A percentile compares a stretch with the other conserved stretches of the same genome.
Evolutionary conservation across 2,113 vertebrate genomes (phyloP).

Genomic region (Trogon melanurus): DNA sequence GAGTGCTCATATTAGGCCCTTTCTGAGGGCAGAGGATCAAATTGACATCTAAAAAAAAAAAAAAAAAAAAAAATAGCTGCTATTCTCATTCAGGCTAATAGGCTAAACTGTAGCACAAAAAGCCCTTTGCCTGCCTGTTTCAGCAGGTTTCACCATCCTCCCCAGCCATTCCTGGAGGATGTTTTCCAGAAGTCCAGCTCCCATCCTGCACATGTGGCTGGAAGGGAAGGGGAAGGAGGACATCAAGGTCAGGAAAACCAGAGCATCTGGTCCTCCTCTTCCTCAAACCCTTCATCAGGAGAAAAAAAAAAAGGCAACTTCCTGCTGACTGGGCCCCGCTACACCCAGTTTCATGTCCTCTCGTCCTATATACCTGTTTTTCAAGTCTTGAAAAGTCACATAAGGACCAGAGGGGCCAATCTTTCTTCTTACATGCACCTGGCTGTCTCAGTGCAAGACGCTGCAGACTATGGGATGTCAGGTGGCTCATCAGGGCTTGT

Average conservation of each 20-base stretch:
- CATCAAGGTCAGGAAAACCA: neutral
- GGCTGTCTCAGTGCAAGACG: neutral
- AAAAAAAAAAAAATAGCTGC: neutral
- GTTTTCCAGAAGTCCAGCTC: neutral
- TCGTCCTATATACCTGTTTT: neutral
- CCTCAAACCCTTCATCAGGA: neutral
- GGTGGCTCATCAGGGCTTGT: neutral
- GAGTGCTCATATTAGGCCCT: neutral
- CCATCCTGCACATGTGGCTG: rapidly evolving
- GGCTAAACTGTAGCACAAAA: neutral
- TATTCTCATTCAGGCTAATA: neutral
- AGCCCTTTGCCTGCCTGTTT: neutral
- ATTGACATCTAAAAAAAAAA: neutral
- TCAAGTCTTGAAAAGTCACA: neutral
- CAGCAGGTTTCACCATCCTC: neutral
- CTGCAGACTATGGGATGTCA: rapidly evolving
- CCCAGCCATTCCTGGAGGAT: neutral
- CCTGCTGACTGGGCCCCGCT: neutral
- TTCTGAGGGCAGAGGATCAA: neutral
- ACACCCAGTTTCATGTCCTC: neutral
- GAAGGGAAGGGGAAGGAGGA: neutral
- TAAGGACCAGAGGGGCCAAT: neutral
- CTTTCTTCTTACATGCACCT: neutral
- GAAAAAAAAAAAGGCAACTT: neutral
- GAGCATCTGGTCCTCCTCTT: neutral